A percentile compares a stretch with the other conserved stretches of the same genome.
Evolutionary conservation across 2,888 invertebrate species (phyloP).

Genomic region (Mantis religiosa): DNA sequence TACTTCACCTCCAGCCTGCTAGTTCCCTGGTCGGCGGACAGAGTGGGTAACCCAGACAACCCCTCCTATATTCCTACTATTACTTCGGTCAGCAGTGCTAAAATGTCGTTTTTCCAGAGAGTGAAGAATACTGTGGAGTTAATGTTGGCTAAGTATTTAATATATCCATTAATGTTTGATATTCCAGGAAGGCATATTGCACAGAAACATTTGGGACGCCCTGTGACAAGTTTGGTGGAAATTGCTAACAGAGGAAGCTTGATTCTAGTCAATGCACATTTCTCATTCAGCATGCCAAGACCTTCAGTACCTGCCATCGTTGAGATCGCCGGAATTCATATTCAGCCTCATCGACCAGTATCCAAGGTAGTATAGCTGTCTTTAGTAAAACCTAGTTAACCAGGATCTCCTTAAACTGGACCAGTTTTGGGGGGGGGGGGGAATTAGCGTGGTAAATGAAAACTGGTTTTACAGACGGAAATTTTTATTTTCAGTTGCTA

Average conservation of each 20-base stretch:
- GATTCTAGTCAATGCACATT: conserved; percentile 59
- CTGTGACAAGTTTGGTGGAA: conserved; percentile 48
- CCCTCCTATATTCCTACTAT: conserved; percentile 52
- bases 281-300: conserved; percentile 50
- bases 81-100: conserved; percentile 41
- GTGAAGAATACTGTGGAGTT: conserved; percentile 17
- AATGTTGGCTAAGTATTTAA: conserved; percentile 32
- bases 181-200: conserved; percentile 18
- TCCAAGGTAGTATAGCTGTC: background rate
- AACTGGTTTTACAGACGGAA: no score
- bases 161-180: conserved; percentile 38
- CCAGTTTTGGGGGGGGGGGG: no score
- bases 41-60: conserved; percentile 55
- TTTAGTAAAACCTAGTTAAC: no score
- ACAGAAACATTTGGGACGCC: conserved; percentile 37
- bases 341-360: background rate
- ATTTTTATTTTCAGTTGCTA: no score
- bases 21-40: conserved; percentile 58
- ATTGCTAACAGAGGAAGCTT: conserved; percentile 54
- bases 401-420: no score
- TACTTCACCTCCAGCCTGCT: conserved; percentile 54
- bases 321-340: conserved; percentile 30
- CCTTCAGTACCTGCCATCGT: conserved; percentile 34
- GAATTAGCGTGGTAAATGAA: no score
- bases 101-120: conserved; percentile 24